Conservation (phyloP, 2,113 vertebrate genomes). For the Neomonachus schauinslandi region DNA sequence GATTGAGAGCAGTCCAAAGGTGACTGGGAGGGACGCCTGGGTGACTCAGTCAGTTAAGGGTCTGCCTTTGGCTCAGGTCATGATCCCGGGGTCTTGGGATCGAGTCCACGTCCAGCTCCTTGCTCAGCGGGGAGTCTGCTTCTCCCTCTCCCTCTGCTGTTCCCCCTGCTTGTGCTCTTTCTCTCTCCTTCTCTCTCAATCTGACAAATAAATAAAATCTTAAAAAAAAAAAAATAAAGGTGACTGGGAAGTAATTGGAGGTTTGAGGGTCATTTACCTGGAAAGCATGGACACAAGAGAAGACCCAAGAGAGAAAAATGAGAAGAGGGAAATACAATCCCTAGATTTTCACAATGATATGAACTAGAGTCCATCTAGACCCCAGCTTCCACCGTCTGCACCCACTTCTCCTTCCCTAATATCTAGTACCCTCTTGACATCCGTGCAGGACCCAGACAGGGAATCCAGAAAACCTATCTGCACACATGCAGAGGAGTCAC, state of each 20-base stretch:
- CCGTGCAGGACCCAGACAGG: background rate
- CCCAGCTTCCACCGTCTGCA: background rate
- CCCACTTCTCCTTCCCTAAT: background rate
- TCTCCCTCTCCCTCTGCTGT: too few species aligned
- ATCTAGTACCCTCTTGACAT: background rate
- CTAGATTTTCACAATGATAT: constrained; percentile 18
- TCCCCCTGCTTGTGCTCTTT: background rate
- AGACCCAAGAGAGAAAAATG: background rate
- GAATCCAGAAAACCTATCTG: background rate
- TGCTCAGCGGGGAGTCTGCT: background rate
- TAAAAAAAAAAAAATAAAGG: background rate
- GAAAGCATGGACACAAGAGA: background rate
- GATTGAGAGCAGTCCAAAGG: background rate
- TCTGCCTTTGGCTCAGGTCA: background rate
- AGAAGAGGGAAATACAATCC: constrained; percentile 12
- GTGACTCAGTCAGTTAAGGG: background rate
- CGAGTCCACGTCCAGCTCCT: background rate
- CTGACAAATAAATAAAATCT: background rate
- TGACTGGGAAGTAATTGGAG: background rate
- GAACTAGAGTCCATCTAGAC: background rate
- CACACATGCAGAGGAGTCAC: background rate
- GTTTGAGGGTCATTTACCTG: background rate
- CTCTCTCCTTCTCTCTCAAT: background rate
- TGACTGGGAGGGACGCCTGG: background rate
- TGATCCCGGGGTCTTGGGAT: background rate